A percentile compares a stretch with the other conserved stretches of the same genome.
These are phyloP conservation scores for Catagonus wagneri DNA, from an alignment of 2,113 vertebrate genomes.

Conservation along the genomic window DNA sequence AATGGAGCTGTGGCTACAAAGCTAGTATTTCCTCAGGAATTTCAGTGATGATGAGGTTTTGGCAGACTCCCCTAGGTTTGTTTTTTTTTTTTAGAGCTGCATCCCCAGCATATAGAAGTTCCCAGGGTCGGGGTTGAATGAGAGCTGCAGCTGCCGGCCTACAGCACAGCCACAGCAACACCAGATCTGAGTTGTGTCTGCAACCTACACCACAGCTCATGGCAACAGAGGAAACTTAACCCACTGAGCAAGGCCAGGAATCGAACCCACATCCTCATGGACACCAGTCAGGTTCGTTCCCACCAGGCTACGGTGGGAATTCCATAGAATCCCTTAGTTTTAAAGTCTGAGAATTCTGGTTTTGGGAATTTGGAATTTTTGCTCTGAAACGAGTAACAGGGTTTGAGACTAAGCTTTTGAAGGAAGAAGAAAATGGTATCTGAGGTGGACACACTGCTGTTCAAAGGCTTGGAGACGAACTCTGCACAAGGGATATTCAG, in stretches of 20 bases:
- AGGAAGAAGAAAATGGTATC: not conserved
- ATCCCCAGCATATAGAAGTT: no score
- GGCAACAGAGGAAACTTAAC: no score
- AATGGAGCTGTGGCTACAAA: rapidly evolving
- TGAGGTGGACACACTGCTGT: not conserved
- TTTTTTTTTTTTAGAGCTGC: no score
- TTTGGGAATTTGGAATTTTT: not conserved
- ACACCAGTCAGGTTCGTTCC: no score
- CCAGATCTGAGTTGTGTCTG: no score
- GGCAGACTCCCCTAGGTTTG: not conserved
- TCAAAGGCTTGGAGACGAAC: not conserved
- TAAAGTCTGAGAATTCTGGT: not conserved
- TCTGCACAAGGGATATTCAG: not conserved
- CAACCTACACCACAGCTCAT: no score
- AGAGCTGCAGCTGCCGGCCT: no score
- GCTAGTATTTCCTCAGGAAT: not conserved
- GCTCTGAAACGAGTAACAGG: not conserved
- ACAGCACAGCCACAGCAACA: no score
- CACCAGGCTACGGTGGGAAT: no score
- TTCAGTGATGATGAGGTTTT: not conserved
- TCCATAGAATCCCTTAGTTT: not conserved
- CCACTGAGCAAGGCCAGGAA: no score
- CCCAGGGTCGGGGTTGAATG: no score
- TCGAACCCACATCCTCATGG: no score
- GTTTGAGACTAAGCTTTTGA: not conserved